Conservation (phyloP, 1,140 invertebrate genomes). For the Drosophila elegans region DNA sequence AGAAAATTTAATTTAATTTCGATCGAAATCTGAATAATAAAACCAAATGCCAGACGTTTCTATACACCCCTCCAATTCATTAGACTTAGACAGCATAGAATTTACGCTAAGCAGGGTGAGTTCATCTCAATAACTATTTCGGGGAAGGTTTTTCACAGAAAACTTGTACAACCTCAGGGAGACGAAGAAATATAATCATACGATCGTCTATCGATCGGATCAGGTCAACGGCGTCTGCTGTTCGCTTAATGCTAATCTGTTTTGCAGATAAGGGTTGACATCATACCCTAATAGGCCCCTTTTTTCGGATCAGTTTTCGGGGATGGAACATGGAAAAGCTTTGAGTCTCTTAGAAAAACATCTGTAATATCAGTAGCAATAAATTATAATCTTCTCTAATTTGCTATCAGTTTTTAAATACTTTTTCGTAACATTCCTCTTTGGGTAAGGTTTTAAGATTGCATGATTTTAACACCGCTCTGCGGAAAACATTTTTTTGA, state of each 20-base stretch:
- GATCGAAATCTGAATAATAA: too few species aligned
- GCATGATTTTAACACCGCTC: too few species aligned
- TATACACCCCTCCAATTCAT: too few species aligned
- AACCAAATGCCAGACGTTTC: too few species aligned
- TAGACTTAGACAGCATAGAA: too few species aligned
- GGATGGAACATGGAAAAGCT: not conserved
- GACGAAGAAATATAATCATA: not conserved
- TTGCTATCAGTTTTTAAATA: too few species aligned
- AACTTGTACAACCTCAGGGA: conserved; percentile 11
- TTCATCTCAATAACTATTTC: conserved; percentile 8
- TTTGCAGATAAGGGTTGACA: conserved; percentile 27
- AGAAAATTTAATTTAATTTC: too few species aligned
- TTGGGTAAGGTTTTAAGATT: too few species aligned
- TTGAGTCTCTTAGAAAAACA: conserved; percentile 1
- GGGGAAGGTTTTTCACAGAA: conserved; percentile 16
- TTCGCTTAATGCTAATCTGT: conserved; percentile 25
- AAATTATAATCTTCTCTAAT: too few species aligned
- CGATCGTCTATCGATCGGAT: conserved; percentile 11
- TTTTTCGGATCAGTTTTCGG: not conserved
- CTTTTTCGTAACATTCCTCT: too few species aligned
- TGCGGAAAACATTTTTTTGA: too few species aligned
- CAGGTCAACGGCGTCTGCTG: conserved; percentile 1
- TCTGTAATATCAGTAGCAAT: conserved; percentile 2
- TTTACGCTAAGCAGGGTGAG: too few species aligned
- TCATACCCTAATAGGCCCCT: conserved; percentile 9